Evolutionary conservation across 2,113 vertebrate species (phyloP).

Genomic region (Monopterus albus): DNA sequence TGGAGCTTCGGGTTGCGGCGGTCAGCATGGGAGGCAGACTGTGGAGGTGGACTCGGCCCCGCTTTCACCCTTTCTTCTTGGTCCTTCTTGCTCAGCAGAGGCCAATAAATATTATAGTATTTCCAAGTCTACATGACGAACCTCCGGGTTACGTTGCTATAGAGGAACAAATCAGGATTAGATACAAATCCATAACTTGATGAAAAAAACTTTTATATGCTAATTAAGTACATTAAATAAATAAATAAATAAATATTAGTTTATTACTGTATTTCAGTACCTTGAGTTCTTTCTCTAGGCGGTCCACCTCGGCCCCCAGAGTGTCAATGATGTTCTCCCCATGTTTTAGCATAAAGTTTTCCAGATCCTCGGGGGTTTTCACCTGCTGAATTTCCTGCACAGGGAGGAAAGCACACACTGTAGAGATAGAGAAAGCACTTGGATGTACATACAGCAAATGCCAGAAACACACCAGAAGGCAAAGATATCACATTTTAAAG

Average conservation of each 20-base stretch:
- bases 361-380: slow-evolving; percentile 94
- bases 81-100: slow-evolving; percentile 25
- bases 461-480: too few species aligned
- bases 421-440: not conserved
- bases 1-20: slow-evolving; percentile 23
- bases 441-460: not conserved
- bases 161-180: slow-evolving; percentile 46
- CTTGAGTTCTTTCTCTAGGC: slow-evolving; percentile 97
- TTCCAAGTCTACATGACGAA: slow-evolving; percentile 98
- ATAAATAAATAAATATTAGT: too few species aligned
- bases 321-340: slow-evolving; percentile 98
- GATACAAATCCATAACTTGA: not conserved
- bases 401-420: not conserved
- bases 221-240: too few species aligned
- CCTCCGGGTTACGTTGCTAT: slow-evolving; percentile 96
- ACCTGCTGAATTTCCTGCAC: slow-evolving; percentile 96
- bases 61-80: slow-evolving; percentile 22
- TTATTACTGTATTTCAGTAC: too few species aligned
- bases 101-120: slow-evolving; percentile 85
- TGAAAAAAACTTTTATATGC: not conserved
- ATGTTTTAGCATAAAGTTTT: slow-evolving; percentile 97
- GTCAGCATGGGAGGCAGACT: slow-evolving; percentile 32
- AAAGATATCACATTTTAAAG: too few species aligned
- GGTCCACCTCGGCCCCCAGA: slow-evolving; percentile 95
- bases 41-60: slow-evolving; percentile 43